Base-by-base conservation (phyloP, 2,113 vertebrate genomes). In the Dipodomys merriami region DNA sequence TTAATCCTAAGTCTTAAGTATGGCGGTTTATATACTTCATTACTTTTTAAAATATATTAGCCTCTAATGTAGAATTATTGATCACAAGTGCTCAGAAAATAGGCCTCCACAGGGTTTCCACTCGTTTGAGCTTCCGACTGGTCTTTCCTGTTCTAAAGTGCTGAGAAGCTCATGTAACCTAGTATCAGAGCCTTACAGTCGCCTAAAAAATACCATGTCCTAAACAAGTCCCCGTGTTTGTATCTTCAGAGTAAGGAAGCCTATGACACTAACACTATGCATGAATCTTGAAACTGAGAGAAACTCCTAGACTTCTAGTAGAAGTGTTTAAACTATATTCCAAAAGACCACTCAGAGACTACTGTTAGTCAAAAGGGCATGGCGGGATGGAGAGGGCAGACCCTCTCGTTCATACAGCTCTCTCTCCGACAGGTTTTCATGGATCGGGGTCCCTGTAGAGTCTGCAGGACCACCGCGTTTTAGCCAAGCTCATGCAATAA, bases 11-110 rank as follows among this genome's bases (percentile, higher is more conserved):
- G 0, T 49, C 19, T 85, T 94, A 93, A 94, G 65, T 86, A 29
- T 90, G 83, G 72, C 94, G 39, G 91, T 97, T 94, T 95, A 96
- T 82, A 35, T 82, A 86, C 64, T 92, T 82, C 6, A 8, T 96
- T 80, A 57, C 92, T 95, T 95, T 95, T 90, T 78, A 94, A 90
- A 97, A 91, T 92, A 35, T 12, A 80, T 4, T 0, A 2, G 18
- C 7, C 29, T 91, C 68, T 97, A 95, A 96, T 72, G 95, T 73
- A 94, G 46, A 82, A 7, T 82, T 97, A 97, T 77, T 92, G 93
- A 97, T 97, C 87, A 97, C 87, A 97, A 93, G 62, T 8, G 0
- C 19, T 94, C 83, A 97, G 79, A 97, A 97, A 92, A 95, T 87
- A 96, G 94, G 95, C 86, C 79, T 95, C 72, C 81, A 10, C 71